Percentiles rank a stretch among this genome's conserved stretches.
These are phyloP conservation scores for Tangara arthus DNA, from an alignment of 2,797 vertebrate genomes.

Conservation along the genomic window DNA sequence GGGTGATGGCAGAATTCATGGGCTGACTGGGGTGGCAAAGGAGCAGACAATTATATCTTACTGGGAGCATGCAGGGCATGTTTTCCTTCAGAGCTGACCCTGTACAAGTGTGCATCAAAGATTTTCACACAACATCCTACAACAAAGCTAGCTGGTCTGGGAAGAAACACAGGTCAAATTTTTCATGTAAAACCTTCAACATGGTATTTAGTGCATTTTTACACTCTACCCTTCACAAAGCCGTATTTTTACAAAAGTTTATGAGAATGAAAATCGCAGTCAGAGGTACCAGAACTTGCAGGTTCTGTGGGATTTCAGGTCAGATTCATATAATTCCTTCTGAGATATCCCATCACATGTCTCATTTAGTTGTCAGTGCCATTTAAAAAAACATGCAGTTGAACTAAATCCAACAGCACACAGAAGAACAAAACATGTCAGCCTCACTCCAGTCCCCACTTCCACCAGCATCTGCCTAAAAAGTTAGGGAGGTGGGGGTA, in stretches of 20 bases:
- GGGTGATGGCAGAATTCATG: not conserved
- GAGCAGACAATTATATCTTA: not conserved
- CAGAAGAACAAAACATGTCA: not conserved
- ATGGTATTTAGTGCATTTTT: not conserved
- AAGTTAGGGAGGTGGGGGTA: not conserved
- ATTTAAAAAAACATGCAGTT: not conserved
- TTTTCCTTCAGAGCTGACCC: not conserved
- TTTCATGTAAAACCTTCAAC: not conserved
- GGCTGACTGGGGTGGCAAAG: not conserved
- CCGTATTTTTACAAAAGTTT: not conserved
- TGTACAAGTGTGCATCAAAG: not conserved
- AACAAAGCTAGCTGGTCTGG: not conserved
- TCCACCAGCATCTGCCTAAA: not conserved
- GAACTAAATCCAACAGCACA: not conserved
- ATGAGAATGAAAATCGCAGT: not conserved
- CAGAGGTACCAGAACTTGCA: not conserved
- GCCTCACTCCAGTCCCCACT: not conserved
- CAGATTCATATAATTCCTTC: not conserved
- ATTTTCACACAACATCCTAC: not conserved
- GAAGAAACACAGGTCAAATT: not conserved
- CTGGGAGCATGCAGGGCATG: accelerated
- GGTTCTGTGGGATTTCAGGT: not conserved
- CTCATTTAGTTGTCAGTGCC: not conserved
- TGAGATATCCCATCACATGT: not conserved
- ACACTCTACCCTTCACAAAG: not conserved